Evolutionary conservation across 2,797 vertebrate genomes (phyloP), one percentile per base, ranked within the genome.

Genomic region (Sylvilagus floridanus): DNA sequence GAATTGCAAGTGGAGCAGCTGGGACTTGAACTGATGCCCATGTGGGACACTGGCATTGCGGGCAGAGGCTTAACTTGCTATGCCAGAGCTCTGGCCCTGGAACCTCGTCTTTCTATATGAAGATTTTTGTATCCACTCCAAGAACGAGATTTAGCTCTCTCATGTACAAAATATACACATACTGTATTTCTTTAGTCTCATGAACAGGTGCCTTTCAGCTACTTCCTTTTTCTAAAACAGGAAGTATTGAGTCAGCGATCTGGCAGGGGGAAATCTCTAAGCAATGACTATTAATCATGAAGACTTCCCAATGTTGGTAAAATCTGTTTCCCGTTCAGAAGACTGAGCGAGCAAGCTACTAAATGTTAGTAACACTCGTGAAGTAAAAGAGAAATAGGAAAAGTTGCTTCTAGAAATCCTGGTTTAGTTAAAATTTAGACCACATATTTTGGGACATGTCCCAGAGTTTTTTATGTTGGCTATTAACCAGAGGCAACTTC

Each of bases 141-240:
- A 90, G 54, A 11, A 76, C 54, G 47, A 17, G 21, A 92, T 69
- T 76, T 89, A 75, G 42, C 57, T 21, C 9, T 21, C 16, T 30
- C 69, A 12, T n/a, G 81, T 63, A 63, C 26, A 69, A 47, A 17
- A 57, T 4, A 84, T 8, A 78, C 24, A 32, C 26, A 63, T 6
- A 32, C 12, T 26, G 10, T 82, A 60, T 68, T 91, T 90, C 77
- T 90, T 93, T 54, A 85, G 82, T 89, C 71, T 94, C 68, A 90
- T 90, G 91, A 93, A 89, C 96, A 97, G 97, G 96, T 96, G 94
- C 78, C 35, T 93, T 90, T 93, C 66, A 84, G 90, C 47, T 86
- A 95, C 95, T 97, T 97, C 97, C 97, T 96, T 97, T 92, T 96
- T 97, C 91, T 93, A 96, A 96, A 96, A 95, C 81, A 94, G 95